Conservation (phyloP, 2,797 vertebrate genomes). For the Semaprochilodus insignis region DNA sequence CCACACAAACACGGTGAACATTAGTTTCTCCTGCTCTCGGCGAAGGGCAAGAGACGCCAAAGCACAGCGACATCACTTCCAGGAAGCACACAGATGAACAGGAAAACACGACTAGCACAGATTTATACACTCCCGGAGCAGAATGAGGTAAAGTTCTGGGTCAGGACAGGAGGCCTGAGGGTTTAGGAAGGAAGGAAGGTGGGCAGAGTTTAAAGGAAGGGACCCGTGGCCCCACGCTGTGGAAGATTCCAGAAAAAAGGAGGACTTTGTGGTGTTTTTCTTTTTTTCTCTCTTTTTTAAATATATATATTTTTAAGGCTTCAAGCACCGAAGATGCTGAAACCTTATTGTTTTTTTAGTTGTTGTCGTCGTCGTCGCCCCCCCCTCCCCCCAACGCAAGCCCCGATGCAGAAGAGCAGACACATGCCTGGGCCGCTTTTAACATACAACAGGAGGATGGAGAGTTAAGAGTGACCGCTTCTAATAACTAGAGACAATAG, state of each 20-base stretch:
- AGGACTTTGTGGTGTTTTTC: conserved; percentile 18
- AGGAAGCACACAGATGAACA: conserved; percentile 52
- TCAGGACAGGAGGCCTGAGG: conserved; percentile 37
- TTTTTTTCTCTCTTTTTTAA: too few species aligned
- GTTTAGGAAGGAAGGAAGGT: conserved; percentile 9
- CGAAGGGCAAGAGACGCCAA: background rate
- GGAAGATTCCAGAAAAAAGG: conserved; percentile 47
- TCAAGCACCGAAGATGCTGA: background rate
- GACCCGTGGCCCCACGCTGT: conserved; percentile 19
- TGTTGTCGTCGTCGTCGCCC: too few species aligned
- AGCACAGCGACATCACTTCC: conserved; percentile 32
- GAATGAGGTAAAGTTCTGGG: conserved; percentile 59
- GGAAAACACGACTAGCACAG: conserved; percentile 16
- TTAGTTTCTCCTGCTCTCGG: background rate
- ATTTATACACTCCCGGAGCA: conserved; percentile 39
- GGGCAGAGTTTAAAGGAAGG: conserved; percentile 14
- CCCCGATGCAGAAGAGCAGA: conserved; percentile 29
- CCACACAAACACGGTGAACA: background rate
- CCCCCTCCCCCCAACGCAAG: background rate
- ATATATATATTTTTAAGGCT: background rate
- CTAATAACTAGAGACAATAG: conserved; percentile 51
- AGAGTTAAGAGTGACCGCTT: conserved; percentile 39
- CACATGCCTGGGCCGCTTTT: conserved; percentile 36
- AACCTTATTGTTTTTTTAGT: conserved; percentile 4
- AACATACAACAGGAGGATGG: conserved; percentile 49